Evolutionary conservation across 2,888 invertebrate genomes (phyloP).

Genomic region (Abrostola triplasia): DNA sequence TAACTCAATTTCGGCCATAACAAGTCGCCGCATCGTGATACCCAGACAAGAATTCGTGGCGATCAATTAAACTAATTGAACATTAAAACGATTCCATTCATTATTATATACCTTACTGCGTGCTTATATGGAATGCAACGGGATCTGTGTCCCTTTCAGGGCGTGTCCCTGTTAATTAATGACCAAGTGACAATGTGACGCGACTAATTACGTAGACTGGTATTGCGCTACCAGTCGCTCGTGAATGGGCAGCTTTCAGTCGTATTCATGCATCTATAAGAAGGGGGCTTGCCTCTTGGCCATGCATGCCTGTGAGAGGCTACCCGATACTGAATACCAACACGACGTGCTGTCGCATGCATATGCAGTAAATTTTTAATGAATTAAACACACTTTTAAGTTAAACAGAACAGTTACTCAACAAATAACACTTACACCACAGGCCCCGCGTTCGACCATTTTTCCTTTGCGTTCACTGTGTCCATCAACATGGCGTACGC

Average conservation of each 20-base stretch:
- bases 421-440: no score
- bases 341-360: conserved; percentile 6
- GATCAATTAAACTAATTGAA: conserved; percentile 43
- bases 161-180: conserved; percentile 57
- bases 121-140: conserved; percentile 38
- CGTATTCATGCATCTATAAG: conserved; percentile 48
- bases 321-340: conserved; percentile 36
- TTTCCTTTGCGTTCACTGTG: no score
- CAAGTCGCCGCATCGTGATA: conserved; percentile 14
- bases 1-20: conserved; percentile 38
- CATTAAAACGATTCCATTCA: conserved; percentile 42
- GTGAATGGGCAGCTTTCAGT: conserved; percentile 61
- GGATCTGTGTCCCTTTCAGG: conserved; percentile 48
- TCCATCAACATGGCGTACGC: no score
- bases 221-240: conserved; percentile 48
- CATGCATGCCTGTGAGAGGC: conserved; percentile 42
- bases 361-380: conserved; percentile 24
- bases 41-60: conserved; percentile 26
- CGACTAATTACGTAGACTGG: conserved; percentile 60
- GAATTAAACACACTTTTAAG: conserved; percentile 12
- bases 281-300: conserved; percentile 46
- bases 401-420: conserved; percentile 15
- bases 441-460: no score
- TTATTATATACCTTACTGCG: conserved; percentile 23
- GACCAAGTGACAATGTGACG: conserved; percentile 53